Conservation (phyloP, 1,140 invertebrate genomes). For the Paraescarpia echinospica region DNA sequence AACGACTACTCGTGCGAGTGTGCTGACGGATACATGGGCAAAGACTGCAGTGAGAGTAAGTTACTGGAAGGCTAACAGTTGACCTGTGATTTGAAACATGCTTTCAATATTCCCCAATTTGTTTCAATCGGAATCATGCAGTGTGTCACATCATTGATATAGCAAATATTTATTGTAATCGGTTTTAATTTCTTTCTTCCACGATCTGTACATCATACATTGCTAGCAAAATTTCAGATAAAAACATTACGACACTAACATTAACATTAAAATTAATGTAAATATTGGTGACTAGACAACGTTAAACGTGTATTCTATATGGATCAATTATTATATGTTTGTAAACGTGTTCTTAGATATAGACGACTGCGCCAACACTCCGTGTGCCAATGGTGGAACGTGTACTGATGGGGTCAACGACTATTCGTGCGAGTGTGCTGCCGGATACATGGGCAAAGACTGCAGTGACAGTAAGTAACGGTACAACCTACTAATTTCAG, state of each 20-base stretch:
- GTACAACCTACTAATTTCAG: not conserved
- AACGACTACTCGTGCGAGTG: slow-evolving; percentile 49
- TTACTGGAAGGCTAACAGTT: not conserved
- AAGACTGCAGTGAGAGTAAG: not conserved
- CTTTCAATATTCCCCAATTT: not conserved
- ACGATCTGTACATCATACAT: not conserved
- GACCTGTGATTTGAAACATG: not conserved
- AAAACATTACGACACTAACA: not conserved
- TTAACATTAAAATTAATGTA: not conserved
- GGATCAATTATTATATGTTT: not conserved
- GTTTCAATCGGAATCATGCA: not conserved
- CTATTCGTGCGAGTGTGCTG: slow-evolving; percentile 70
- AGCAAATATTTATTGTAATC: not conserved
- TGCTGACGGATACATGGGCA: slow-evolving; percentile 26
- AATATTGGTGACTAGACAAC: not conserved
- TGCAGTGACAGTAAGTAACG: slow-evolving; percentile 79
- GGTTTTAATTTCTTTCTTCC: not conserved
- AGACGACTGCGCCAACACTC: slow-evolving; percentile 46
- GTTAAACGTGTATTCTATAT: not conserved
- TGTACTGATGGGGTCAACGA: slow-evolving; percentile 74
- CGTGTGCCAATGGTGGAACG: slow-evolving; percentile 92
- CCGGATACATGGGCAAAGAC: slow-evolving; percentile 92
- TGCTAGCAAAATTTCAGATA: not conserved
- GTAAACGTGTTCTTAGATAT: not conserved
- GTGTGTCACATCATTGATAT: too few species aligned